phyloP scores from a whole-genome alignment of 1,140 invertebrate genomes.

The Lutraria rhynchaena region DNA sequence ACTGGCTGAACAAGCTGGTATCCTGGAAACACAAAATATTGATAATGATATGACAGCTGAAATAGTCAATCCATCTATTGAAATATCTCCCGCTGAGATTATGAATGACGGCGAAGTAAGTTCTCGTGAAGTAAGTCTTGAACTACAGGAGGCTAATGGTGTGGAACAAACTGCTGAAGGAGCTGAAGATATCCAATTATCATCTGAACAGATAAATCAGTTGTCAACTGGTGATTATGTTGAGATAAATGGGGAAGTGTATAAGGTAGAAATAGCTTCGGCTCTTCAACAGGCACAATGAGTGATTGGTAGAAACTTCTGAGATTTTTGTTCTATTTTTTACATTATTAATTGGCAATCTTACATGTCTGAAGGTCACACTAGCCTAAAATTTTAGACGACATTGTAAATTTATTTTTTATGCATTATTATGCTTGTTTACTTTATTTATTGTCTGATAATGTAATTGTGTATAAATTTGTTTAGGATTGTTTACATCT shows the following conservation, averaged over 20 bases:
- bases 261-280: slow-evolving; percentile 73
- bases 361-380: too few species aligned
- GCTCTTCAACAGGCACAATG: background rate
- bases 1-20: slow-evolving; percentile 73
- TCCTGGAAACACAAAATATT: slow-evolving; percentile 60
- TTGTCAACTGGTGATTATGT: slow-evolving; percentile 78
- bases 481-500: too few species aligned
- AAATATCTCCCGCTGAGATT: slow-evolving; percentile 39
- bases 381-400: too few species aligned
- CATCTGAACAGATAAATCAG: slow-evolving; percentile 74
- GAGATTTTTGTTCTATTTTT: too few species aligned
- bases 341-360: too few species aligned
- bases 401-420: too few species aligned
- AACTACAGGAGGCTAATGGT: slow-evolving; percentile 21
- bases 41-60: slow-evolving; percentile 62
- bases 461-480: too few species aligned
- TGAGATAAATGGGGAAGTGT: slow-evolving; percentile 81
- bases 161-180: slow-evolving; percentile 30
- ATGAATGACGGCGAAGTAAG: slow-evolving; percentile 56
- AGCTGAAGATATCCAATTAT: slow-evolving; percentile 69
- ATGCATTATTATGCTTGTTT: too few species aligned
- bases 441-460: too few species aligned
- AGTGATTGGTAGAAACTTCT: too few species aligned
- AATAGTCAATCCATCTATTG: slow-evolving; percentile 51
- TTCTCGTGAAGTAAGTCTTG: background rate